Evolutionary conservation across 2,888 invertebrate species (phyloP).

Genomic region (Mesorhabditis belari): DNA sequence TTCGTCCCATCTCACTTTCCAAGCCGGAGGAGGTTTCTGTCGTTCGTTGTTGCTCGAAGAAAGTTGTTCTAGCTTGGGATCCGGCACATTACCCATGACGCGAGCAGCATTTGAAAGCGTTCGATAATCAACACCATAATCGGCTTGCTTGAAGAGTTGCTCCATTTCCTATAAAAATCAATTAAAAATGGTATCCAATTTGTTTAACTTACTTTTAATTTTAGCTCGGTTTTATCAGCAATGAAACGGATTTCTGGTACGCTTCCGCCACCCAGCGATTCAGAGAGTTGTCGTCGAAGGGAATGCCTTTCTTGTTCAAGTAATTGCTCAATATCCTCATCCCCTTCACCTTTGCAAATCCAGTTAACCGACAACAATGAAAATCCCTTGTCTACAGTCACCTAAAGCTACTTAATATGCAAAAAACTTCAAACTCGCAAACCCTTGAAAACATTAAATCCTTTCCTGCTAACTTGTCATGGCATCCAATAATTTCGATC

Average conservation of each 20-base stretch:
- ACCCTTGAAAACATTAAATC: neutral
- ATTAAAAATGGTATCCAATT: neutral
- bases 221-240: conserved; percentile 5
- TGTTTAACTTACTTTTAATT: conserved; percentile 1
- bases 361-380: neutral
- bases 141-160: conserved; percentile 21
- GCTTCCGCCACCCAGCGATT: conserved; percentile 13
- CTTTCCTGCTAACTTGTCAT: neutral
- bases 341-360: neutral
- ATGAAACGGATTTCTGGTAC: conserved; percentile 19
- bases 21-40: too few species aligned
- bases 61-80: too few species aligned
- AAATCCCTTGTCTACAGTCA: neutral
- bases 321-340: conserved; percentile 3
- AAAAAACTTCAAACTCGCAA: too few species aligned
- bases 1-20: too few species aligned
- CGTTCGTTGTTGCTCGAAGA: too few species aligned
- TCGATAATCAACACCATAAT: conserved; percentile 27
- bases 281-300: conserved; percentile 13
- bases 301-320: conserved; percentile 14
- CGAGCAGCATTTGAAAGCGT: conserved; percentile 16
- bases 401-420: neutral
- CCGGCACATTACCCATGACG: conserved; percentile 10
- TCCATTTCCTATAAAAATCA: conserved; percentile 19
- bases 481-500: neutral